Evolutionary conservation across 2,113 vertebrate species (phyloP).

Genomic region (Erythrolamprus reginae): DNA sequence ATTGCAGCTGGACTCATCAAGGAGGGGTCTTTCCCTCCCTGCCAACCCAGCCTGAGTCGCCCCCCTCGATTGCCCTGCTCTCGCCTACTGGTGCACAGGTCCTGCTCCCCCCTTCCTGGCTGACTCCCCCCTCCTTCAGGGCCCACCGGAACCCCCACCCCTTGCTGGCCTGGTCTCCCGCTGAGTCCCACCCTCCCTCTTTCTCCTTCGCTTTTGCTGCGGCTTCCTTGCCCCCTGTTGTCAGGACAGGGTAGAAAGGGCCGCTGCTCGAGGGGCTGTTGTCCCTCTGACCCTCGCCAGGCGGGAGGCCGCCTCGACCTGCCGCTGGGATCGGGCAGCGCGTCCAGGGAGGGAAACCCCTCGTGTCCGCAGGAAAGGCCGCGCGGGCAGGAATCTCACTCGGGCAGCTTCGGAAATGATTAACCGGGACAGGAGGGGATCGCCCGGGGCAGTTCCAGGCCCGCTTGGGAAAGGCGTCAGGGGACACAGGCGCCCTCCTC

Average conservation of each 20-base stretch:
- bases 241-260: background rate
- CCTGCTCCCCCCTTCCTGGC: background rate
- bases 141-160: accelerated
- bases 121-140: background rate
- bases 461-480: background rate
- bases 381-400: background rate
- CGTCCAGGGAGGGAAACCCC: background rate
- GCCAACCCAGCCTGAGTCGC: background rate
- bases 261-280: background rate
- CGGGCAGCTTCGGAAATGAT: background rate
- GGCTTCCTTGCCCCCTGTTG: background rate
- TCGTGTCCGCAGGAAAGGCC: background rate
- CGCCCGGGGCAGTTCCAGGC: background rate
- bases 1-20: background rate
- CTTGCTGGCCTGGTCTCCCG: background rate
- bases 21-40: background rate
- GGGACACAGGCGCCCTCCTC: background rate
- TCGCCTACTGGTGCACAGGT: background rate
- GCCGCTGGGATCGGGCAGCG: accelerated
- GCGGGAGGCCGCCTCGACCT: background rate
- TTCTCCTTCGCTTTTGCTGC: background rate
- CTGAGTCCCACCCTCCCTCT: background rate
- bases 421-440: background rate
- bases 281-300: background rate
- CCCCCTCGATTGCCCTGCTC: background rate